Evolutionary conservation across 2,113 vertebrate genomes (phyloP).

Genomic region (Ginglymostoma cirratum): DNA sequence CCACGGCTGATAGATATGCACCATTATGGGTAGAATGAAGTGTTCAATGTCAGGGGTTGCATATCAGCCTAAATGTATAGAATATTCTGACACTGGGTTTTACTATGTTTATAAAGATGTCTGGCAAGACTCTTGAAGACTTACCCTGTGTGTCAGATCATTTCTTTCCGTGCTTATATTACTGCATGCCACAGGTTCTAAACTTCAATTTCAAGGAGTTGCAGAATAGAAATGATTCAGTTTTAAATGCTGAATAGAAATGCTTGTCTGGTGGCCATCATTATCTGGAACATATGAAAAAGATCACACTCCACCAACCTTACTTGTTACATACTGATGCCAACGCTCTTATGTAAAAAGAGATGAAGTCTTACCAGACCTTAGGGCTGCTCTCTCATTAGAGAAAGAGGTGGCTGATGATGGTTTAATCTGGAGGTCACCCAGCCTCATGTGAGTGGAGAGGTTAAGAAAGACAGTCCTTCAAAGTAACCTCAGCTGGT

Average conservation of each 20-base stretch:
- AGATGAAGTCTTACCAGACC: too few species aligned
- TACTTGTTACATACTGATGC: neutral
- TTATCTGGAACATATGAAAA: neutral
- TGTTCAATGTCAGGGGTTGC: neutral
- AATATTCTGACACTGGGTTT: neutral
- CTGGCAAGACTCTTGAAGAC: neutral
- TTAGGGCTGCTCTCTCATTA: too few species aligned
- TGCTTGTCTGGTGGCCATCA: neutral
- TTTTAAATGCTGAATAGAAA: neutral
- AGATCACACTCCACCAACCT: neutral
- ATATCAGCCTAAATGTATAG: slow-evolving; percentile 1
- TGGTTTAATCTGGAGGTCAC: too few species aligned
- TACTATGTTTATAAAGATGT: neutral
- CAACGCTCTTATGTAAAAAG: neutral
- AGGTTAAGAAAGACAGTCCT: too few species aligned
- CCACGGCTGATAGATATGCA: neutral
- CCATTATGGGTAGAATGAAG: neutral
- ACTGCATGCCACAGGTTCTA: neutral
- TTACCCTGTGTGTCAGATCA: neutral
- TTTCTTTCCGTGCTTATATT: neutral
- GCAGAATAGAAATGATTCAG: neutral
- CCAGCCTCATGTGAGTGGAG: too few species aligned
- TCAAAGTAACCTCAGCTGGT: too few species aligned
- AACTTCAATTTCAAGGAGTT: neutral
- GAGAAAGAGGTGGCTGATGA: too few species aligned